Evolutionary conservation across 53 echinoderm and acorn worm species (phyloP).

Genomic region (Stichopus horrens): DNA sequence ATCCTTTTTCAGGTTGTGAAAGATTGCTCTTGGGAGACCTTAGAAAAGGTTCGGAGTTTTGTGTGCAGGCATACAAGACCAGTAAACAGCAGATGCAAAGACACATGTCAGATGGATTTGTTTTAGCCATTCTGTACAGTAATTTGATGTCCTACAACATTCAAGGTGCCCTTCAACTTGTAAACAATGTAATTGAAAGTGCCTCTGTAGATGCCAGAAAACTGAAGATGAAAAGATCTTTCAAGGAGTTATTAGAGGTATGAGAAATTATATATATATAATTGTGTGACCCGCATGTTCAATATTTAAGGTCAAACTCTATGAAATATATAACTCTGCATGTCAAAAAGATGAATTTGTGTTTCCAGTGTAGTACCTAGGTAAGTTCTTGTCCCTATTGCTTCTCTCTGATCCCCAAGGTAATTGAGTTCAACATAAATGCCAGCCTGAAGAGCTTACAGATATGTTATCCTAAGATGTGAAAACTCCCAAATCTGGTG

Average conservation of each 20-base stretch:
- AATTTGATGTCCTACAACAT: constrained; percentile 64
- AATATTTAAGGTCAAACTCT: too few species aligned
- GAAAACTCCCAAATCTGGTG: too few species aligned
- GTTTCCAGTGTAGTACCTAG: too few species aligned
- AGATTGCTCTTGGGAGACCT: constrained; percentile 56
- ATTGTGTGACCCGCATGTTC: too few species aligned
- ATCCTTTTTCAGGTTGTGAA: constrained; percentile 53
- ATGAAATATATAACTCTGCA: too few species aligned
- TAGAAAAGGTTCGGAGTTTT: constrained; percentile 49
- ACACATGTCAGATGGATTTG: constrained; percentile 1
- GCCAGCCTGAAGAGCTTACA: too few species aligned
- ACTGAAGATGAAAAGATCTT: constrained; percentile 41
- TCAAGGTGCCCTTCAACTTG: constrained; percentile 53
- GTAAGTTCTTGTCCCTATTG: too few species aligned
- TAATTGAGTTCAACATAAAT: too few species aligned
- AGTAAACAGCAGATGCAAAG: constrained; percentile 33
- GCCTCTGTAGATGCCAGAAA: constrained; percentile 49
- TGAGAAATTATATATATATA: not conserved
- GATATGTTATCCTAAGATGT: too few species aligned
- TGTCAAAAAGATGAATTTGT: too few species aligned
- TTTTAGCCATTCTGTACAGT: constrained; percentile 75
- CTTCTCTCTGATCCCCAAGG: too few species aligned
- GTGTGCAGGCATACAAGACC: constrained; percentile 43
- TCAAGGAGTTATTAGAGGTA: constrained; percentile 40
- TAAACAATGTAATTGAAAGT: constrained; percentile 64